Evolutionary conservation across 1,140 invertebrate genomes (phyloP).

Genomic region (Meteorus sp.): DNA sequence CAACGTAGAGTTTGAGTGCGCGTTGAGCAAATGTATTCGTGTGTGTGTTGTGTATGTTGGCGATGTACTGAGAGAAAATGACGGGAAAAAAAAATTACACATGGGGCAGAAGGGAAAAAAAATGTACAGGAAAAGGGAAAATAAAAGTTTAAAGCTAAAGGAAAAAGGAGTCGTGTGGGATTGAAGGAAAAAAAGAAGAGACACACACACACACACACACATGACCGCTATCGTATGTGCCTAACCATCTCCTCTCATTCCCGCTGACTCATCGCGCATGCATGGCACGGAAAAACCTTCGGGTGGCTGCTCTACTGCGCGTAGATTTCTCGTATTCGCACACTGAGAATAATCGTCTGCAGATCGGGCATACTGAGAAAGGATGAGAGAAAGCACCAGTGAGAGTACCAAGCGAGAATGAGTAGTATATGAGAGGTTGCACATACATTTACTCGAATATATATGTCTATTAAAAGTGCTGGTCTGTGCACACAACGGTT

Average conservation of each 20-base stretch:
- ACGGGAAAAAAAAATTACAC: neutral
- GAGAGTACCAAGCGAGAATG: neutral
- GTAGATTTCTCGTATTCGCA: conserved; percentile 24
- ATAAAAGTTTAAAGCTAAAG: conserved; percentile 7
- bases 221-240: conserved; percentile 29
- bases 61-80: neutral
- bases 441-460: neutral
- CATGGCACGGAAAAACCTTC: conserved; percentile 28
- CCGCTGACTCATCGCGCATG: conserved; percentile 33
- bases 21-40: too few species aligned
- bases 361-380: conserved; percentile 7
- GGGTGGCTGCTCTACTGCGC: conserved; percentile 10
- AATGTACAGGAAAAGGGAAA: conserved; percentile 9
- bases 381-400: neutral
- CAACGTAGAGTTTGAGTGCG: too few species aligned
- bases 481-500: too few species aligned
- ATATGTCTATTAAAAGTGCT: conserved; percentile 14
- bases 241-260: too few species aligned
- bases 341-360: conserved; percentile 21
- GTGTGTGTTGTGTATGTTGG: conserved; percentile 1
- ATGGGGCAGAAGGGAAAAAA: neutral
- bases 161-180: conserved; percentile 13
- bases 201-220: neutral
- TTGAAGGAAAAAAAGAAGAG: conserved; percentile 16
- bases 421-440: too few species aligned